Conservation (phyloP, 2,888 invertebrate genomes). For the Xestobium rufovillosum region DNA sequence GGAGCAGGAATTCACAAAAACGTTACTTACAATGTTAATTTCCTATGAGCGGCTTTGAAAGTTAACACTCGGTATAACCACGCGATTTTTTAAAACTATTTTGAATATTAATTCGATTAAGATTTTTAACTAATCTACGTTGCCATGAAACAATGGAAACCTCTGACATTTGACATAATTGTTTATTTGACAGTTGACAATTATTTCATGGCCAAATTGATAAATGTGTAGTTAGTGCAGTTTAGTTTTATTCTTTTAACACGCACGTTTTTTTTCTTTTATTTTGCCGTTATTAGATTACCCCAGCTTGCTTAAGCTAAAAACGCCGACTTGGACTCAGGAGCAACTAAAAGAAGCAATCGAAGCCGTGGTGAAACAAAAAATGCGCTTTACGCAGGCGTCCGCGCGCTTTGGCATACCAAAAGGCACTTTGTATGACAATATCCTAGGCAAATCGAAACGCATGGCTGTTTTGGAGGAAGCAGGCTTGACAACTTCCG, state of each 20-base stretch:
- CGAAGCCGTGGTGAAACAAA: constrained; percentile 65
- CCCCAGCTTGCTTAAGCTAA: constrained; percentile 61
- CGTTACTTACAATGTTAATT: no score
- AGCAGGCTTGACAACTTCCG: constrained; percentile 51
- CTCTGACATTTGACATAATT: no score
- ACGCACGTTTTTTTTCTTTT: constrained; percentile 23
- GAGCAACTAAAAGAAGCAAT: constrained; percentile 68
- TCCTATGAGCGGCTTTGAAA: no score
- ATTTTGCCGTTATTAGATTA: constrained; percentile 43
- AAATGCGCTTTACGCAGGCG: constrained; percentile 71
- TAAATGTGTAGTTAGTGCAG: no score
- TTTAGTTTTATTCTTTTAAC: constrained; percentile 15
- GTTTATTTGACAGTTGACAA: no score
- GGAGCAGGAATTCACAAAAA: no score
- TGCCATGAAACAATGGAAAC: no score
- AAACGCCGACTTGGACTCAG: constrained; percentile 69
- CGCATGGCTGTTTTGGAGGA: constrained; percentile 69
- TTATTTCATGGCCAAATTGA: no score
- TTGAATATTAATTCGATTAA: no score
- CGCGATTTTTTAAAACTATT: no score
- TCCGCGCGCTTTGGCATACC: constrained; percentile 64
- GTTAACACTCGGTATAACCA: no score
- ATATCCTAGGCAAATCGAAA: constrained; percentile 68
- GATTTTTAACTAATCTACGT: no score
- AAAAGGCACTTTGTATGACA: constrained; percentile 71